Evolutionary conservation across 2,888 invertebrate genomes (phyloP), one percentile per base, ranked within the genome.

Genomic region (Mesorhabditis spiculigera): DNA sequence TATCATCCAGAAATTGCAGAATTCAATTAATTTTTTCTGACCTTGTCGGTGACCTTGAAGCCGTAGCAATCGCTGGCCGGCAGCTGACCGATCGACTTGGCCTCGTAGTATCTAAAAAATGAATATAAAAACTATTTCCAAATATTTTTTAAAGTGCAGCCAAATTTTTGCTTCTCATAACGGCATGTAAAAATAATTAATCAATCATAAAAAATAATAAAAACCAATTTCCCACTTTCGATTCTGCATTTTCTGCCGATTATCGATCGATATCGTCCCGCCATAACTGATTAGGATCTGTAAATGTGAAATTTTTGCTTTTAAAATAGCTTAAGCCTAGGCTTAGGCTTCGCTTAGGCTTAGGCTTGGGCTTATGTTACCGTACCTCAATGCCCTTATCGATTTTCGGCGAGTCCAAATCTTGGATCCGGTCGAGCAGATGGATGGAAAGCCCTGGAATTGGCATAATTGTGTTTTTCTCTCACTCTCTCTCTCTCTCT

Each of bases 271-370:
- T 0, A 84, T 71, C 41, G 74, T 72, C 5, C 84, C 84, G 69
- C 84, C 81, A 68, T 77, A 80, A 4, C 84, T 83, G 67, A 84
- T 80, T 68, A 82, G 82, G 0, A 78, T 68, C 73, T 77, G 42
- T 16, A 74, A 45, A 6, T 8, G 42, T 42, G 5, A 5, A 5
- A 10, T 8, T 28, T n/a, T 28, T 28, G 28, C 28, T 28, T 28
- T 28, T 28, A 28, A 28, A 28, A 28, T 28, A 28, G 28, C 28
- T 28, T 28, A 28, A 28, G 28, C 28, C 28, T 28, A 28, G n/a
- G 28, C 28, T 1, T 28, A 28, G 28, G 28, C 28, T 28, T 28
- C 1, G 28, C 28, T 28, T 28, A 28, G 28, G 28, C 28, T 28
- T 28, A 28, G 28, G 28, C 28, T 28, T 28, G 28, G 28, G 28